Percentiles rank a stretch among this genome's conserved stretches.
phyloP scores from a whole-genome alignment of 2,113 vertebrate species.

The Trematomus loennbergii region DNA sequence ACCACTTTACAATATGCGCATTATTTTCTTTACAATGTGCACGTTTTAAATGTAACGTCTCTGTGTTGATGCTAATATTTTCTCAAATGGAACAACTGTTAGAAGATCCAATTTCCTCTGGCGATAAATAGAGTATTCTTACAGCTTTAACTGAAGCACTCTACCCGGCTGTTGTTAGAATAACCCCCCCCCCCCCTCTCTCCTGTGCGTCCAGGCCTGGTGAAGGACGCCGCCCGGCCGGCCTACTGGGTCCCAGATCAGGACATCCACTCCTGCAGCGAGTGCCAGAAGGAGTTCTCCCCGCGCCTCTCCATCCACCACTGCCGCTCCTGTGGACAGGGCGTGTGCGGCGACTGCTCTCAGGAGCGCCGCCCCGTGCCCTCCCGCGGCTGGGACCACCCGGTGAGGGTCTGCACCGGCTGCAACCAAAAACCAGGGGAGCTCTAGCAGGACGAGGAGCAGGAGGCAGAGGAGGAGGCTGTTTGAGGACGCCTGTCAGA shows the following conservation, averaged over 20 bases:
- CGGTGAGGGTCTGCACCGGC: conserved; percentile 93
- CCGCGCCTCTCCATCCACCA: conserved; percentile 95
- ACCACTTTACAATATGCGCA: too few relatives aligned
- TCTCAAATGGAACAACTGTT: too few relatives aligned
- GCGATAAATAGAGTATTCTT: too few relatives aligned
- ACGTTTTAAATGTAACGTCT: too few relatives aligned
- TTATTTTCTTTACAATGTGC: too few relatives aligned
- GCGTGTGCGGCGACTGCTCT: conserved; percentile 95
- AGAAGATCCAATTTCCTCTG: too few relatives aligned
- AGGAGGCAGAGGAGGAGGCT: rapidly evolving
- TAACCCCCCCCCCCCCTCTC: background rate
- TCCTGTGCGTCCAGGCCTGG: conserved; percentile 84
- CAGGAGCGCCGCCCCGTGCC: conserved; percentile 92
- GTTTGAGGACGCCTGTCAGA: background rate
- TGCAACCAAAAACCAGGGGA: conserved; percentile 97
- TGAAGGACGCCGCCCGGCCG: conserved; percentile 96
- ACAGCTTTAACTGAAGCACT: too few relatives aligned
- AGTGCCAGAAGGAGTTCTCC: conserved; percentile 93
- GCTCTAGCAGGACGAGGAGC: conserved; percentile 86
- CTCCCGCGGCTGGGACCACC: conserved; percentile 98
- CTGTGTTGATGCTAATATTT: too few relatives aligned
- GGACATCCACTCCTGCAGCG: conserved; percentile 92
- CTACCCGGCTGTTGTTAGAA: background rate
- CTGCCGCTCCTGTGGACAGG: conserved; percentile 97
- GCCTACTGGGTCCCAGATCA: conserved; percentile 99